phyloP scores from a whole-genome alignment of 2,888 invertebrate species.

The Xanthia icteritia region DNA sequence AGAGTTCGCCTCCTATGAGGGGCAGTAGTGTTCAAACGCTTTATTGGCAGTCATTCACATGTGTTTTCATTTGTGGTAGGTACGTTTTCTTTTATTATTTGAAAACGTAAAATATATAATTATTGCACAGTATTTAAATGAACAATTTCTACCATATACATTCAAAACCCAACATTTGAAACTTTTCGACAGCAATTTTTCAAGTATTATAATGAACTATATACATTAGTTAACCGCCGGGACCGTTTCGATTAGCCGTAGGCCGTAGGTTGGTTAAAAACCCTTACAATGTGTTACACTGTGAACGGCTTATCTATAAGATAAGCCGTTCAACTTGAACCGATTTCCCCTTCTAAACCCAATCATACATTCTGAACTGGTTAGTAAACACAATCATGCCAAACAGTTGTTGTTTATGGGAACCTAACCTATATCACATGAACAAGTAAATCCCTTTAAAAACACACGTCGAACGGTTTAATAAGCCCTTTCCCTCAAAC shows the following conservation, averaged over 20 bases:
- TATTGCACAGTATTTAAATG: no score
- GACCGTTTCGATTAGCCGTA: background rate
- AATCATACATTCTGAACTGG: background rate
- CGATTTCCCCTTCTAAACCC: background rate
- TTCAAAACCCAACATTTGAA: background rate
- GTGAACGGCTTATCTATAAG: background rate
- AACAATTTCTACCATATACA: background rate
- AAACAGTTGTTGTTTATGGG: background rate
- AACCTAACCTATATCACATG: background rate
- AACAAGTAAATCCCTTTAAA: conserved; percentile 1
- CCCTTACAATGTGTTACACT: background rate
- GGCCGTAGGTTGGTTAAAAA: background rate
- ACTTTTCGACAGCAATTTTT: background rate
- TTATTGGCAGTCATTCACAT: background rate
- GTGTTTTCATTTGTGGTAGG: background rate
- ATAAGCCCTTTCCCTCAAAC: background rate
- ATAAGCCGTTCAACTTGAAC: no score
- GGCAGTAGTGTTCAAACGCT: conserved; percentile 1
- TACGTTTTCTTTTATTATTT: background rate
- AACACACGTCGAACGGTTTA: background rate
- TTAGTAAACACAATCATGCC: background rate
- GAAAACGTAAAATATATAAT: background rate
- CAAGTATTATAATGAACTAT: background rate
- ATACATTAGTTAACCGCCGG: background rate
- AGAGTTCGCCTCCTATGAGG: background rate